Evolutionary conservation across 2,797 vertebrate genomes (phyloP), one percentile per base, ranked within the genome.

Genomic region (Taenioides sp.): DNA sequence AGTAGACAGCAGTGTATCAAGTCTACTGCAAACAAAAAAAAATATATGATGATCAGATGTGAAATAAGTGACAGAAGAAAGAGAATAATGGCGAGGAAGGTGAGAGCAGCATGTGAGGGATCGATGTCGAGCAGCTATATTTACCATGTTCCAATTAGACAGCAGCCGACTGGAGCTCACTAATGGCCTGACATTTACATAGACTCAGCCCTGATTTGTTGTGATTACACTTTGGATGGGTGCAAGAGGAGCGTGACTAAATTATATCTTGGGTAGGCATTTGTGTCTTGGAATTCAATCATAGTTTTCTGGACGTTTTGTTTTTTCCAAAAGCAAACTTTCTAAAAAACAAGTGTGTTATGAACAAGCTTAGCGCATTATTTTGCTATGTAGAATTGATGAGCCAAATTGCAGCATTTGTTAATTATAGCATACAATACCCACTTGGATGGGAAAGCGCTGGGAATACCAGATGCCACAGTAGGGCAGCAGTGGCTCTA

Each of bases 171-270:
- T 70, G 73, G 71, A 80, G 79, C 73, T 74, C 80, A 86, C 79
- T 90, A 91, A 87, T 88, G 83, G 81, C 78, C 81, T 89, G 89
- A 91, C 88, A 91, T 92, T 91, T 87, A 88, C 84, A 86, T 79
- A 87, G 67, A 78, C 77, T 67, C 77, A 81, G 83, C 77, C 47
- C 68, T 84, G 80, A 84, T 85, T 88, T 83, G 77, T 75, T 86
- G 79, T 80, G 77, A 88, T 89, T 86, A 83, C 58, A 75, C 50
- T 64, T 34, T 69, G 69, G n/a, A 25, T 63, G 52, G 12, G 49
- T 58, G 43, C n/a, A 52, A 34, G 47, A 59, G 12, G 11, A 57
- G 4, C n/a, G 17, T 60, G 54, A 63, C 62, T 65, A 54, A 60
- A 71, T 65, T 66, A 70, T 73, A 78, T 69, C 70, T 47, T 55